Base-by-base conservation (phyloP, 2,113 vertebrate species). In the Calyptommatus sinebrachiatus region DNA sequence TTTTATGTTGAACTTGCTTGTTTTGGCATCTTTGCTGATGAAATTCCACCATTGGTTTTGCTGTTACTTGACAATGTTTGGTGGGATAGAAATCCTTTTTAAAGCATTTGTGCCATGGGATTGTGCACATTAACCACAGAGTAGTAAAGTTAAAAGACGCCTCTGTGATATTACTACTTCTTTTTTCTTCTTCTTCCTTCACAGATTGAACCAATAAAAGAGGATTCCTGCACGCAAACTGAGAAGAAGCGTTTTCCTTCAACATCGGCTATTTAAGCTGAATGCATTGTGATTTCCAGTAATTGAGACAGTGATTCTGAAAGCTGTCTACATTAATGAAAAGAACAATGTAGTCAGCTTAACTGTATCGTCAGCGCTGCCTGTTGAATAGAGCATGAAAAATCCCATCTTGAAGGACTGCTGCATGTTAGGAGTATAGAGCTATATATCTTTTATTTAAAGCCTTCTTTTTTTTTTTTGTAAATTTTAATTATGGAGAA, bases 251-350 rank as follows among this genome's bases (percentile, higher is more conserved):
- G 92, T 91, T 95, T 92, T 88, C 87, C 88, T 94, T 96, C 95
- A 93, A 94, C 93, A 88, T 93, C 94, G 93, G 93, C 93, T 95
- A 92, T 94, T 97, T 99, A 99, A 99, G 98, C 97, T 99, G 98
- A 99, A 97, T 99, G 97, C 98, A 99, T 99, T 99, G 98, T 99
- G 98, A 99, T 99, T 99, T 99, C 97, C 98, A 99, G 97, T 99
- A 99, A 99, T 99, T 98, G 98, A 99, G 98, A 98, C 98, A 99
- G 98, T 99, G 96, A 97, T 99, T 97, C 94, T 97, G 95, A 98
- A 97, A 97, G 97, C 98, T 99, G 98, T 99, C 98, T 99, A 97
- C 98, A 99, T 99, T 99, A 99, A 99, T 99, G 98, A 99, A 99
- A 99, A 99, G 98, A 99, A 96, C 98, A 99, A 99, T 99, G 98